phyloP scores from a whole-genome alignment of 2,797 vertebrate species.

The Malurus leucopterus region DNA sequence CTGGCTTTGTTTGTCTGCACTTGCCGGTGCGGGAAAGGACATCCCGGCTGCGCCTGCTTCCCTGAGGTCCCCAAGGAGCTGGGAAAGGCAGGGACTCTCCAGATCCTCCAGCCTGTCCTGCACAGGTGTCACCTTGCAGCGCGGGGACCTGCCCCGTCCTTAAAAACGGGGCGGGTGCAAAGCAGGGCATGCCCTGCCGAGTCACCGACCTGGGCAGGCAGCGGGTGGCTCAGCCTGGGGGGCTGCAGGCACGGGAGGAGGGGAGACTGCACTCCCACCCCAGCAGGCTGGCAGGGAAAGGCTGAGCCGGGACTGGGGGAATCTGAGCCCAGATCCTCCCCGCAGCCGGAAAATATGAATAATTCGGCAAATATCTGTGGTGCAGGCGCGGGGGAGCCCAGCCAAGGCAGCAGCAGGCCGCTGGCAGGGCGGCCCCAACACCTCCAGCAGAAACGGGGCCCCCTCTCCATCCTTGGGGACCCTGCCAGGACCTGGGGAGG shows the following conservation, averaged over 20 bases:
- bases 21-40: background rate
- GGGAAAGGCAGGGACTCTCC: background rate
- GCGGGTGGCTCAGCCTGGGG: rapidly evolving
- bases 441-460: constrained; percentile 1
- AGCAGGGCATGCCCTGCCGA: rapidly evolving
- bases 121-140: background rate
- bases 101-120: background rate
- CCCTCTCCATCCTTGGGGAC: background rate
- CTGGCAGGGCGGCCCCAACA: constrained; percentile 29
- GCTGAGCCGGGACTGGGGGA: background rate
- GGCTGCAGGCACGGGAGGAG: background rate
- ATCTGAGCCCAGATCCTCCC: constrained; percentile 33
- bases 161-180: background rate
- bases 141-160: rapidly evolving
- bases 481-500: background rate
- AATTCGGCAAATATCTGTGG: constrained; percentile 58
- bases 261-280: background rate
- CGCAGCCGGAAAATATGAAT: constrained; percentile 58
- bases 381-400: constrained; percentile 29
- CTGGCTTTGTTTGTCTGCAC: background rate
- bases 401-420: constrained; percentile 55
- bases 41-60: background rate
- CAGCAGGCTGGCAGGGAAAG: constrained; percentile 35
- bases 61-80: rapidly evolving
- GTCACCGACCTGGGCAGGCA: background rate